Conservation (phyloP, 2,888 invertebrate species). For the Parapristionchus giblindavisi region DNA sequence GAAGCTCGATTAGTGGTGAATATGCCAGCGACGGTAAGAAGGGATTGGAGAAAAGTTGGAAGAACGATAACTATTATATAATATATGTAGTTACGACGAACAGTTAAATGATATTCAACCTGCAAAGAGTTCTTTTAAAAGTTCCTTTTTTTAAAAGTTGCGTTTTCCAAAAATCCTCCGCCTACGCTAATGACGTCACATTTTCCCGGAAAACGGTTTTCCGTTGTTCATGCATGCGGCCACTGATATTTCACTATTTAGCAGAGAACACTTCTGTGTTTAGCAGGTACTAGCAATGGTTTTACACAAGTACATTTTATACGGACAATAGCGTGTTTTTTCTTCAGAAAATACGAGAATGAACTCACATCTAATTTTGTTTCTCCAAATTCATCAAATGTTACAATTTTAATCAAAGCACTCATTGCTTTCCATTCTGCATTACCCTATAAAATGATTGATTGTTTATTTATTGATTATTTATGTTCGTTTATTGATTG, state of each 20-base stretch:
- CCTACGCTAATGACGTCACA: no score
- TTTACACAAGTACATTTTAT: no score
- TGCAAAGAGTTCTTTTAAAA: background rate
- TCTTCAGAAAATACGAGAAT: no score
- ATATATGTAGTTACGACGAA: conserved; percentile 29
- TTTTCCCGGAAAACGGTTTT: no score
- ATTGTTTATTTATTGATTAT: background rate
- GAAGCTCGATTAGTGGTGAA: conserved; percentile 19
- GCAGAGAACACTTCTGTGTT: no score
- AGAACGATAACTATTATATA: conserved; percentile 33
- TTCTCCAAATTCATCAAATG: background rate
- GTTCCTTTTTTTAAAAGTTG: no score
- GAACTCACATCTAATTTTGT: conserved; percentile 31
- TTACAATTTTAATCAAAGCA: background rate
- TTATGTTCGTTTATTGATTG: background rate
- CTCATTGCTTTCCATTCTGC: conserved; percentile 25
- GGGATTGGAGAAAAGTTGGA: conserved; percentile 28
- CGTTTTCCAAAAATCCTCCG: no score
- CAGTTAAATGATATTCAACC: conserved; percentile 18
- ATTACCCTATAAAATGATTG: conserved; percentile 1
- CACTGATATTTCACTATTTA: no score
- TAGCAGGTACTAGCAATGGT: no score
- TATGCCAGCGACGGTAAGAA: conserved; percentile 33
- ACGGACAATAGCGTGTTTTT: no score
- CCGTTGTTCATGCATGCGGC: no score